These are phyloP conservation scores for Ectropis crepuscularia DNA, from an alignment of 2,888 invertebrate genomes.

Conservation along the genomic window DNA sequence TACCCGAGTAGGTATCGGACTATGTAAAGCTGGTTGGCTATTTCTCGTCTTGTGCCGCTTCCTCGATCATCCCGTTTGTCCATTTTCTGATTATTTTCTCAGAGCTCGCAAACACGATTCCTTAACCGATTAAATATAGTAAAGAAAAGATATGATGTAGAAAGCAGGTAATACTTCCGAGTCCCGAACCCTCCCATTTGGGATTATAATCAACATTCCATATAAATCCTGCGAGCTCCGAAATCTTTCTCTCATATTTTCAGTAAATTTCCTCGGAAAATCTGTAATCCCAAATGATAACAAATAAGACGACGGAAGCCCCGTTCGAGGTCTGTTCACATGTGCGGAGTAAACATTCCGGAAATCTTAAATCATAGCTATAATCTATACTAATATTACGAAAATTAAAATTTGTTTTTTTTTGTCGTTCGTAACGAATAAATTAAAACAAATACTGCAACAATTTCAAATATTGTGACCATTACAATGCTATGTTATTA, in stretches of 20 bases:
- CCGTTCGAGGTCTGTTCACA: constrained; percentile 4
- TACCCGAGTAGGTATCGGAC: too few species aligned
- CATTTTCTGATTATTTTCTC: neutral
- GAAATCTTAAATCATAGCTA: too few species aligned
- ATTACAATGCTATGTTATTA: too few species aligned
- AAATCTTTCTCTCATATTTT: constrained; percentile 21
- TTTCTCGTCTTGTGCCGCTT: too few species aligned
- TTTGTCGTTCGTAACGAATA: too few species aligned
- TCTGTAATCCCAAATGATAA: constrained; percentile 17
- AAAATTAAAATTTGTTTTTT: too few species aligned
- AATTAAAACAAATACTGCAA: too few species aligned
- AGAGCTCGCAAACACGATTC: constrained; percentile 4
- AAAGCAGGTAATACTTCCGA: constrained; percentile 16
- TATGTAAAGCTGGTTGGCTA: too few species aligned
- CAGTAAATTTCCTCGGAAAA: constrained; percentile 14
- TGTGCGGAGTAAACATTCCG: neutral
- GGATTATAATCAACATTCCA: constrained; percentile 26
- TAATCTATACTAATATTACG: too few species aligned
- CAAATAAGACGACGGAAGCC: constrained; percentile 1
- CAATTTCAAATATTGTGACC: too few species aligned
- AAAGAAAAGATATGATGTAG: constrained; percentile 8
- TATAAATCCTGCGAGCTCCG: constrained; percentile 12
- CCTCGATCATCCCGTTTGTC: neutral
- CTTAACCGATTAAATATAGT: constrained; percentile 4
- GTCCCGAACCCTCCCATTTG: constrained; percentile 7